Evolutionary conservation across 2,113 vertebrate species (phyloP), one percentile per base, ranked within the genome.

Genomic region (Serinus canaria): DNA sequence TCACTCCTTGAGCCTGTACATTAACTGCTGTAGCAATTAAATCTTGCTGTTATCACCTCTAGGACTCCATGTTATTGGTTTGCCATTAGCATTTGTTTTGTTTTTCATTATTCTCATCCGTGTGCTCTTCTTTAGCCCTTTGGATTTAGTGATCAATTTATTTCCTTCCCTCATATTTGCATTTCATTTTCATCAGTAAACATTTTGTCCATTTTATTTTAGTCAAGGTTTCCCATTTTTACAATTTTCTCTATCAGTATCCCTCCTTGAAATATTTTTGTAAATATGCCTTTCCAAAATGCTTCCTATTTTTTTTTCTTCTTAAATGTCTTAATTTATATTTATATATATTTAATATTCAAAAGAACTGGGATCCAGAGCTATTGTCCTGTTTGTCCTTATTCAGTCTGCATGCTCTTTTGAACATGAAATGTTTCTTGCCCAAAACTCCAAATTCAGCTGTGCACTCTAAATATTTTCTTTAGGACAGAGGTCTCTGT

Each of bases 111-210:
- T 92, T 95, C 39, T 55, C 2, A 8, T 93, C 60, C 72, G 35
- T 90, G 52, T 72, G 43, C 63, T 96, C n/a, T 75, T 93, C 92
- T 78, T 93, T 79, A 82, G 92, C 58, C 37, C 55, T 93, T 82
- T 68, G 49, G 49, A 59, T 95, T 80, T 93, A 74, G 74, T 12
- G 18, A 76, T 90, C 59, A 25, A 46, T 90, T 94, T 73, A 66
- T 87, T 95, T 91, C 56, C 68, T 83, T 94, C 41, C 41, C 41
- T 89, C 19, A 18, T 77, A 81, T 87, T 94, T 68, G 58, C 39
- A 28, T 88, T 93, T 94, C 6, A n/a, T 77, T 92, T 92, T 50
- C 50, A 44, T 70, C 46, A 23, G 43, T 50, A 82, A 74, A 63
- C 16, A n/a, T 43, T 84, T 87, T 69, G 22, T 67, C 37, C 9